phyloP scores from a whole-genome alignment of 2,888 invertebrate genomes.

The Chorisops tibialis region DNA sequence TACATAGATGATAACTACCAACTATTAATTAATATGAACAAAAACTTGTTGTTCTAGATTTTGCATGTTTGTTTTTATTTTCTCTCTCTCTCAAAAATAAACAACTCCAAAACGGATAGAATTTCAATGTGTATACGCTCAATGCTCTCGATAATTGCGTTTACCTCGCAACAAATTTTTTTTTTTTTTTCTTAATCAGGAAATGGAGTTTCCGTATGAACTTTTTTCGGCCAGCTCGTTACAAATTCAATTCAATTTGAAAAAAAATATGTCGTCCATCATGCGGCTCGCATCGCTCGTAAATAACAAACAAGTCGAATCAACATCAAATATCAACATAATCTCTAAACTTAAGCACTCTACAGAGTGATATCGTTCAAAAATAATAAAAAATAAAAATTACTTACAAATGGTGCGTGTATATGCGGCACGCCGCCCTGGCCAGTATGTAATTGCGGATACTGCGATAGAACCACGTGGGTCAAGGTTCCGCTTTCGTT shows the following conservation, averaged over 20 bases:
- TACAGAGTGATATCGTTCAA: too few species aligned
- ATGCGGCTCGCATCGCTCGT: too few species aligned
- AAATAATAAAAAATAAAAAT: neutral
- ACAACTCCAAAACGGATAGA: too few species aligned
- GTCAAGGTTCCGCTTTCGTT: slow-evolving; percentile 86
- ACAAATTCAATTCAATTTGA: neutral
- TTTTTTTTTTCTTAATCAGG: slow-evolving; percentile 10
- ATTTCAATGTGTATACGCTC: too few species aligned
- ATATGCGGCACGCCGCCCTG: slow-evolving; percentile 57
- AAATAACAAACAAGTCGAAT: too few species aligned
- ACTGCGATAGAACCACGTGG: slow-evolving; percentile 81
- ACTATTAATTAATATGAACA: too few species aligned
- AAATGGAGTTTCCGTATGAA: slow-evolving; percentile 17
- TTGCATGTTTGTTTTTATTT: too few species aligned
- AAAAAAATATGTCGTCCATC: neutral
- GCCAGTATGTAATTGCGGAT: slow-evolving; percentile 49
- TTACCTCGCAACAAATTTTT: neutral
- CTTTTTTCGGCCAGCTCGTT: neutral
- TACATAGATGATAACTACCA: too few species aligned
- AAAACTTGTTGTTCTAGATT: too few species aligned
- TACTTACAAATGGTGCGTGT: slow-evolving; percentile 65
- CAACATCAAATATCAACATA: too few species aligned
- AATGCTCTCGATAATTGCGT: neutral
- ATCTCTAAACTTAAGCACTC: too few species aligned
- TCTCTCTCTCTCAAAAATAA: too few species aligned